Conservation (phyloP, 2,113 vertebrate genomes). For the Scatophagus argus region DNA sequence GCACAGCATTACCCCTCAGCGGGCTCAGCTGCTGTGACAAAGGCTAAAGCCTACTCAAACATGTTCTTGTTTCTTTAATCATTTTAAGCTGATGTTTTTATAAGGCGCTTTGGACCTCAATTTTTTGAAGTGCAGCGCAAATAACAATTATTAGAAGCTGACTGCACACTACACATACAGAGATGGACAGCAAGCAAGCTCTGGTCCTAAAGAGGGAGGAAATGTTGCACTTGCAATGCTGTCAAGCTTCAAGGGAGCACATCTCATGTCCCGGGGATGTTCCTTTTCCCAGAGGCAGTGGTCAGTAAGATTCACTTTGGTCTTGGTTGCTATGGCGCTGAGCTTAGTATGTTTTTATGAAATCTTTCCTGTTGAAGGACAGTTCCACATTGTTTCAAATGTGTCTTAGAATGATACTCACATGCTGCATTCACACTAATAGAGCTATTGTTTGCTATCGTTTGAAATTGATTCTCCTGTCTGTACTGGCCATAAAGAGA, state of each 20-base stretch:
- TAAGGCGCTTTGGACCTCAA: constrained; percentile 18
- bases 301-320: no score
- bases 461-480: no score
- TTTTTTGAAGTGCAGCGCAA: background rate
- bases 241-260: background rate
- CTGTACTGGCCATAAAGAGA: no score
- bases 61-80: constrained; percentile 20
- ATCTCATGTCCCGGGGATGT: background rate
- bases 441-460: no score
- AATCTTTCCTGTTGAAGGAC: no score
- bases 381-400: no score
- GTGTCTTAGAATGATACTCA: no score
- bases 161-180: background rate
- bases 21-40: constrained; percentile 18
- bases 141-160: constrained; percentile 5
- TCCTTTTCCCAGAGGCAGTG: background rate
- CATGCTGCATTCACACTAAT: no score
- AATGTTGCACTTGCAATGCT: background rate
- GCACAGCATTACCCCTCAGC: constrained; percentile 32
- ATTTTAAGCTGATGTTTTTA: constrained; percentile 27
- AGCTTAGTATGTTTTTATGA: no score
- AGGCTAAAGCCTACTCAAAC: constrained; percentile 35
- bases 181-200: background rate
- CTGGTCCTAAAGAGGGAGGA: background rate
- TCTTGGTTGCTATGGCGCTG: no score